Conservation (phyloP, 37 sponge, comb jelly and placozoan species). For the Chondrosia reniformis region DNA sequence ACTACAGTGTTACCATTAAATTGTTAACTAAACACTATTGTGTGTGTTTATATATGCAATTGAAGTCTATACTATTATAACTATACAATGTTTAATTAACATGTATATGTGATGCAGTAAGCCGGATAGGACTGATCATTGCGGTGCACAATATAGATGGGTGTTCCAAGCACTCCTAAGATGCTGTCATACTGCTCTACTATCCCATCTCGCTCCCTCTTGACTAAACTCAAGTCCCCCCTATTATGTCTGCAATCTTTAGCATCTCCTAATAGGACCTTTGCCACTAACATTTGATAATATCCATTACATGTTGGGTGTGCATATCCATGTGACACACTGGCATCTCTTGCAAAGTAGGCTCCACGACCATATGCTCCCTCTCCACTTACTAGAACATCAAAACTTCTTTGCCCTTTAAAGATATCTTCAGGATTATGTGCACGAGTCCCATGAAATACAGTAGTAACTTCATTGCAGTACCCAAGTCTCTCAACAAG, state of each 20-base stretch:
- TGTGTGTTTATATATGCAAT: background rate
- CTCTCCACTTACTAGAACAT: background rate
- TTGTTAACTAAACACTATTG: background rate
- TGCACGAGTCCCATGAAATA: slow-evolving; percentile 9
- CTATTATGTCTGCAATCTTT: background rate
- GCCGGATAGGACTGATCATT: slow-evolving; percentile 20
- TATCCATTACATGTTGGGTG: background rate
- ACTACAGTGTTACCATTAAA: background rate
- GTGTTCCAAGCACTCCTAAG: background rate
- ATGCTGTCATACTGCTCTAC: background rate
- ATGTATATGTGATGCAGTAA: slow-evolving; percentile 4
- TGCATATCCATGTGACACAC: slow-evolving; percentile 1
- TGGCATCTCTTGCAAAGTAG: slow-evolving; percentile 8
- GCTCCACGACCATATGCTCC: slow-evolving; percentile 14
- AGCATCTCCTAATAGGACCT: background rate
- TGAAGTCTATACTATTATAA: background rate
- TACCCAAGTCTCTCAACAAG: background rate
- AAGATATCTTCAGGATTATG: background rate
- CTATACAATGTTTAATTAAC: background rate
- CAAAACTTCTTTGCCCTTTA: background rate
- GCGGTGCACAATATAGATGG: slow-evolving; percentile 14
- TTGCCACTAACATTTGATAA: background rate
- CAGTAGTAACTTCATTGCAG: background rate
- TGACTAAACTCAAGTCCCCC: too few relatives aligned
- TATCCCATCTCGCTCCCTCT: background rate